Evolutionary conservation across 2,888 invertebrate species (phyloP), one percentile per base, ranked within the genome.

Genomic region (Miltochrista miniata): DNA sequence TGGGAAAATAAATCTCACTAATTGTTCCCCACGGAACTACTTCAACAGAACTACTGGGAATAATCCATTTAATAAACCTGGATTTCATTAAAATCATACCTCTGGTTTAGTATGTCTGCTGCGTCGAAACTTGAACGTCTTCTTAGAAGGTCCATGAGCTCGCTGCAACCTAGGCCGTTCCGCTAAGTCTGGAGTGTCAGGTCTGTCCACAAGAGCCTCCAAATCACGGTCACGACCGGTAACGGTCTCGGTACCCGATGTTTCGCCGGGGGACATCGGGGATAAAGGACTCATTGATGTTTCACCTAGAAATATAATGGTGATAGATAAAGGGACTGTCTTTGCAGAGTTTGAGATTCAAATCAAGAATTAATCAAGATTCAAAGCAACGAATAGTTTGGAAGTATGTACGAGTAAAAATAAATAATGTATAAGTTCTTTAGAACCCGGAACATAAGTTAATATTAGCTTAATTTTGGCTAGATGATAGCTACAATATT

Each of bases 61-160:
- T n/a, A n/a, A n/a, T n/a, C n/a, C n/a, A n/a, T n/a, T n/a, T n/a
- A 14, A 11, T n/a, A 18, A 38, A 8, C 15, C 8, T 18, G 4
- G 18, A 9, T 2, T n/a, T n/a, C n/a, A n/a, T n/a, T n/a, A n/a
- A n/a, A 29, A 3, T 10, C 14, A 2, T 83, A 96, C 95, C 85
- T 96, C 96, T 37, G 94, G 93, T 62, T 94, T 94, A 88, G 94
- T 73, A 93, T 94, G 71, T 40, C 96, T 93, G 79, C 96, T 96
- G 79, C 96, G 96, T 63, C 96, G 93, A 55, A 97, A 93, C 56
- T 98, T 94, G 88, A 98, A 98, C 0, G 98, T 98, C 87, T 97
- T 98, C 70, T 98, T 94, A 72, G 98, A 98, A 76, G 97, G 98
- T 33, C 97, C 98, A 87, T 98, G 98, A 48, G 98, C 96, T 14